A percentile compares a stretch with the other conserved stretches of the same genome.
These are phyloP conservation scores for Anoplolepis gracilipes DNA, from an alignment of 1,140 invertebrate species.

Conservation along the genomic window DNA sequence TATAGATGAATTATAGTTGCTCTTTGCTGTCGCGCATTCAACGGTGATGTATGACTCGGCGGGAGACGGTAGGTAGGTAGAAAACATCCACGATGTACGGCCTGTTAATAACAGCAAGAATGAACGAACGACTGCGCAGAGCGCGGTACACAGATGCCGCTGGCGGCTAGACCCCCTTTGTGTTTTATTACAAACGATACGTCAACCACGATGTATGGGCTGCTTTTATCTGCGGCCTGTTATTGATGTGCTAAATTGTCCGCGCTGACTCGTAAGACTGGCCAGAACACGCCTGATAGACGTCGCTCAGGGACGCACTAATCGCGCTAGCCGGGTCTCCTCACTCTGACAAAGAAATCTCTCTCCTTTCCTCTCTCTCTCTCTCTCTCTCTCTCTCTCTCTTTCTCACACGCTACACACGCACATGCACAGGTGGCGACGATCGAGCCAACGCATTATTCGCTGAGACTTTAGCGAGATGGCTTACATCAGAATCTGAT, in stretches of 20 bases:
- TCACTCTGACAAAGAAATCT: slow-evolving; percentile 68
- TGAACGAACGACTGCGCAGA: slow-evolving; percentile 81
- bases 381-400: no score
- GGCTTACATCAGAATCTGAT: not conserved
- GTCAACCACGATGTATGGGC: slow-evolving; percentile 84
- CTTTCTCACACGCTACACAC: no score
- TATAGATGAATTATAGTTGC: slow-evolving; percentile 84
- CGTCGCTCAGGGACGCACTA: slow-evolving; percentile 75
- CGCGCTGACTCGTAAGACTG: slow-evolving; percentile 82
- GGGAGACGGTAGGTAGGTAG: slow-evolving; percentile 79
- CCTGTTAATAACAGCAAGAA: slow-evolving; percentile 84
- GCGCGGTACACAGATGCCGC: slow-evolving; percentile 81
- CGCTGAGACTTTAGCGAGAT: slow-evolving; percentile 13
- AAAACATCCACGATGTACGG: slow-evolving; percentile 80
- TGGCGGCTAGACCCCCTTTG: slow-evolving; percentile 83
- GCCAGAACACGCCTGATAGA: slow-evolving; percentile 80
- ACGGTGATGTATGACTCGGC: slow-evolving; percentile 83
- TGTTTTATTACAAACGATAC: slow-evolving; percentile 86
- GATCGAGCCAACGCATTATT: not conserved
- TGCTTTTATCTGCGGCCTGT: slow-evolving; percentile 84
- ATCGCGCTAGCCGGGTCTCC: slow-evolving; percentile 53
- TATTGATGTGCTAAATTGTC: slow-evolving; percentile 86
- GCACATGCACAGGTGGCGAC: slow-evolving; percentile 27
- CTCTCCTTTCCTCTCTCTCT: no score
- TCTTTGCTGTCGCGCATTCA: slow-evolving; percentile 84